Evolutionary conservation across 30 jellyfish, hydroid and myxozoan species (phyloP).

Genomic region (Pelagia noctiluca): DNA sequence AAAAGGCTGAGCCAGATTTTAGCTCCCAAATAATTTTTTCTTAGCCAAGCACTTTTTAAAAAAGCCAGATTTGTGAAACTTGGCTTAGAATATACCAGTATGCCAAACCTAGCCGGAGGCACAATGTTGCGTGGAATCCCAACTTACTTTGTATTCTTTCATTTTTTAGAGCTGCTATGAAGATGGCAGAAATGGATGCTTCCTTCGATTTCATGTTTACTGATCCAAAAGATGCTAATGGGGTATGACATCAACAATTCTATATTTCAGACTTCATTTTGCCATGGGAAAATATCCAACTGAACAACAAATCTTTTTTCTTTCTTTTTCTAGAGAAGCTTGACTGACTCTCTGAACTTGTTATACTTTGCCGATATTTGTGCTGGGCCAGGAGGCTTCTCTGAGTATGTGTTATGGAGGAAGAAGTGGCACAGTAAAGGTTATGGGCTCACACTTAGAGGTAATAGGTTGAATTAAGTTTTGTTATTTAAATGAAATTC

Average conservation of each 20-base stretch:
- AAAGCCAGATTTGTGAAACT: no score
- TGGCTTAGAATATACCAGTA: no score
- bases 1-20: no score
- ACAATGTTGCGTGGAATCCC: no score
- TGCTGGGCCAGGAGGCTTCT: slow-evolving; percentile 99
- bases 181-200: slow-evolving; percentile 97
- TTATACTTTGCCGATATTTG: slow-evolving; percentile 98
- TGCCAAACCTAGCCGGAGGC: no score
- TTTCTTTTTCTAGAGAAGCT: slow-evolving; percentile 1
- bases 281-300: neutral
- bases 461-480: slow-evolving; percentile 12
- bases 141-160: no score
- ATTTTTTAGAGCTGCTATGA: slow-evolving; percentile 90
- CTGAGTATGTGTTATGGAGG: slow-evolving; percentile 95
- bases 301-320: neutral
- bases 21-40: no score
- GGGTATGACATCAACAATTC: neutral
- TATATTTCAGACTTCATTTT: neutral
- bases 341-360: slow-evolving; percentile 48
- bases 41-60: no score
- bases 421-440: slow-evolving; percentile 96
- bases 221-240: slow-evolving; percentile 63
- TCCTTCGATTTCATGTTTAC: slow-evolving; percentile 92
- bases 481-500: no score
- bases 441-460: slow-evolving; percentile 85